Base-by-base conservation (phyloP, 1,140 invertebrate genomes). In the Musca vetustissima region DNA sequence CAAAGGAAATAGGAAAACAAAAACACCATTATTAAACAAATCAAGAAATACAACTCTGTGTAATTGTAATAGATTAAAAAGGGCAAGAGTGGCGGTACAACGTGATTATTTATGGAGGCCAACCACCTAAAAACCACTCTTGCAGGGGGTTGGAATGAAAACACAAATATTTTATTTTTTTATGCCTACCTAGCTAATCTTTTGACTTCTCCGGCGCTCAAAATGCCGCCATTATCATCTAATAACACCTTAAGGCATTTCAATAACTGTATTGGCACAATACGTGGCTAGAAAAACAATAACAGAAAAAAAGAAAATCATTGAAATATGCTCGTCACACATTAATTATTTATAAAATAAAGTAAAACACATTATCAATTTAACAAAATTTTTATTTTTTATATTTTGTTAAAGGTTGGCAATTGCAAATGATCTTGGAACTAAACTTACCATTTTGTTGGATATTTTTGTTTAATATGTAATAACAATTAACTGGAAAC, bases 211-310 rank as follows among this genome's bases (percentile, higher is more conserved):
- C 90, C 88, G 71, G 87, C 88, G 73, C 93, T 94, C 79, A 92
- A 90, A 69, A 98, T 96, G 4, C 93, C 94, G 67, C 95, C 95
- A 77, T 87, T 89, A 9, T 88, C 86, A 67, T 91, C 90, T 53
- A 97, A 83, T 28, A 97, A 87, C 68, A 95, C 91, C 76, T 89
- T 89, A 28, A 98, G 87, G 81, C 93, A 95, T 76, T 91, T 92
- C 57, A 98, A 84, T 71, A 98, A 85, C 77, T 95, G 91, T 50
- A 91, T 84, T 66, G 95, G 95, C 85, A 96, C 94, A 80, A 98
- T 95, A 17, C 93, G 90, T 64, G 94, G 93, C 95, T 96, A 86
- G 71, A 90, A 90, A 77, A 82, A 48, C 55, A 70, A 43, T 43
- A 50, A 21, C 64, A 72, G 57, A 32, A 57, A 32, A 61, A 52